Conservation (phyloP, 64 coral and sea anemone species). For the Dendronephthya gigantea region DNA sequence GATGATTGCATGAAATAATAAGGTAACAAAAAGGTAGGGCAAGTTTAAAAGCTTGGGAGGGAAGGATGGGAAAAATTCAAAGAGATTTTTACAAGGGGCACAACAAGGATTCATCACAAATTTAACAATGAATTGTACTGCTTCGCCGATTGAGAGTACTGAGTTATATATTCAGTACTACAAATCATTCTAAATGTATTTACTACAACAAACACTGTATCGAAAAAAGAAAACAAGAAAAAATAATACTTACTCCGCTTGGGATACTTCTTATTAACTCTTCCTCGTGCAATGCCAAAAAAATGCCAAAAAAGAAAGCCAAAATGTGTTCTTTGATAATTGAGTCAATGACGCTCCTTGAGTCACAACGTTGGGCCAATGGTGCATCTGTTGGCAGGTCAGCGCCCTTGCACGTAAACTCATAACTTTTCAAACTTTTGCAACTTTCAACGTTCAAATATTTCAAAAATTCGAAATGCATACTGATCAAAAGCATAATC, state of each 20-base stretch:
- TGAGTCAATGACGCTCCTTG: background rate
- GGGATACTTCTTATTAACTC: background rate
- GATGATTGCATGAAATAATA: background rate
- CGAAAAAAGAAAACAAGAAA: background rate
- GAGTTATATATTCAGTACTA: background rate
- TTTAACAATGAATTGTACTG: background rate
- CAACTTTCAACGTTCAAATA: background rate
- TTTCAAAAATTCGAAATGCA: background rate
- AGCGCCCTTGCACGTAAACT: background rate
- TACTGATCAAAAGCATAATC: background rate
- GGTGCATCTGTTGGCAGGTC: background rate
- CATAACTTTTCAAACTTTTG: background rate
- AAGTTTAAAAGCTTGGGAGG: background rate
- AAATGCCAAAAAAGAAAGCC: background rate
- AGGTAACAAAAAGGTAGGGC: background rate
- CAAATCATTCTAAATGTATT: background rate
- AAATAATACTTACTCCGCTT: background rate
- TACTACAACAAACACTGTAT: background rate
- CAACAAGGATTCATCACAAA: background rate
- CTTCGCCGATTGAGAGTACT: background rate
- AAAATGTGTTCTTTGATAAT: background rate
- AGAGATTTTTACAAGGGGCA: background rate
- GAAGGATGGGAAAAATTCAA: background rate
- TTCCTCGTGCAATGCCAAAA: background rate
- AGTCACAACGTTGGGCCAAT: background rate